Base-by-base conservation (phyloP, 2,888 invertebrate genomes). In the Apotomis betuletana region DNA sequence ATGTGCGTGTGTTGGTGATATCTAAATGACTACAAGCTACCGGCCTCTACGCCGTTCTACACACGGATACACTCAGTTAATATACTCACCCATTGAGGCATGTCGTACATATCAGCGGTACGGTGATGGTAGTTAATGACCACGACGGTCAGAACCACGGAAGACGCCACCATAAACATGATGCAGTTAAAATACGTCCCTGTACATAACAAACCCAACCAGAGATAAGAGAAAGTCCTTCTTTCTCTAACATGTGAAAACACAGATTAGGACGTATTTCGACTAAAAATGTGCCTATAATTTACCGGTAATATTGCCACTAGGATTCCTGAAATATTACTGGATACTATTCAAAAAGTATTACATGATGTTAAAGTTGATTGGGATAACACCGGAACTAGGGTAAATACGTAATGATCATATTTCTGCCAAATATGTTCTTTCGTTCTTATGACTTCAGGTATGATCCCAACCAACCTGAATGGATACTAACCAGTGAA, bases 101-200 rank as follows among this genome's bases (percentile, higher is more conserved):
- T 98, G 90, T 96, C 97, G 93, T 99, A 98, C 87, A 98, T 98
- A 88, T 99, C 98, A 74, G 98, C 98, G 80, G 98, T 98, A 84
- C 99, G 96, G 93, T 99, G 99, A 92, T 99, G 99, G 92, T 98
- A 99, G 94, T 99, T 99, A 79, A 99, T 95, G 80, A 99, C 98
- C 82, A 99, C 96, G 80, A 99, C 98, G 69, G 99, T 99, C 84
- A 98, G 95, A 82, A 99, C 98, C 90, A 99, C 99, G 77, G 99
- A 99, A 76, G 98, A 98, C 75, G 99, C 98, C 94, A 99, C 99
- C 98, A 99, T 99, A 94, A 99, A 98, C 99, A 99, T 99, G 94
- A 99, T 99, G 95, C 98, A 98, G 94, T 99, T 99, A 96, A 99
- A 99, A 95, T 99, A 99, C 82, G 99, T 98, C 89, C 99, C 99